A percentile compares a stretch with the other conserved stretches of the same genome.
These are phyloP conservation scores for Tylochromis polylepis DNA, from an alignment of 2,113 vertebrate genomes.

Conservation along the genomic window DNA sequence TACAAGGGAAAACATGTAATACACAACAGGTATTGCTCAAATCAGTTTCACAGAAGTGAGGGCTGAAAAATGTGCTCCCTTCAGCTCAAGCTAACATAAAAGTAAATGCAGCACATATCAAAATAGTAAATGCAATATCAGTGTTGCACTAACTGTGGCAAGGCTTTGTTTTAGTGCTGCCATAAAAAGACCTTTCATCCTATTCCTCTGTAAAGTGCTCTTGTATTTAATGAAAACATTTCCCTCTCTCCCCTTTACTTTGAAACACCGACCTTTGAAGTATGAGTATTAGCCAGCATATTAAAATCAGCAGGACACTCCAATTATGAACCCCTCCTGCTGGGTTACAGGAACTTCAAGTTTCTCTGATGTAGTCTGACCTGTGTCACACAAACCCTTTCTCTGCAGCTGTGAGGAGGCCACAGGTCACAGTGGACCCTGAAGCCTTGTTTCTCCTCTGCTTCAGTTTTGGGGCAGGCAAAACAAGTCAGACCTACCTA, in stretches of 20 bases:
- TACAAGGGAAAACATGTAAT: not conserved
- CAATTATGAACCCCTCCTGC: conserved; percentile 36
- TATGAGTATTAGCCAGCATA: not conserved
- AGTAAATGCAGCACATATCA: not conserved
- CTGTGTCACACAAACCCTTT: not conserved
- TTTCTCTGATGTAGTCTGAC: not conserved
- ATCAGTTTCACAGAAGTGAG: not conserved
- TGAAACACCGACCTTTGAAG: conserved; percentile 19
- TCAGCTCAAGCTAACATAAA: not conserved
- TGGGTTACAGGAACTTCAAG: conserved; percentile 16
- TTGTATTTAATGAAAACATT: not conserved
- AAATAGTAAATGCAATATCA: not conserved
- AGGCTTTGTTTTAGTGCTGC: not conserved
- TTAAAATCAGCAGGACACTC: conserved; percentile 24
- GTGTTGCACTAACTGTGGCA: not conserved
- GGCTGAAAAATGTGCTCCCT: not conserved
- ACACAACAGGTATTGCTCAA: accelerated
- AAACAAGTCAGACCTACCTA: not conserved
- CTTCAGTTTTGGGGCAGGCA: not conserved
- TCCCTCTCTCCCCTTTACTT: not conserved
- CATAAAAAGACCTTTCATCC: not conserved
- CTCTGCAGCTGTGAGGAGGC: not conserved
- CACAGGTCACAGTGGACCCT: not conserved
- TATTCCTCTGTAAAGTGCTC: not conserved
- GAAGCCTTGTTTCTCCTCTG: not conserved